These are phyloP conservation scores for Rostratula benghalensis DNA, from an alignment of 2,113 vertebrate genomes.

Conservation along the genomic window DNA sequence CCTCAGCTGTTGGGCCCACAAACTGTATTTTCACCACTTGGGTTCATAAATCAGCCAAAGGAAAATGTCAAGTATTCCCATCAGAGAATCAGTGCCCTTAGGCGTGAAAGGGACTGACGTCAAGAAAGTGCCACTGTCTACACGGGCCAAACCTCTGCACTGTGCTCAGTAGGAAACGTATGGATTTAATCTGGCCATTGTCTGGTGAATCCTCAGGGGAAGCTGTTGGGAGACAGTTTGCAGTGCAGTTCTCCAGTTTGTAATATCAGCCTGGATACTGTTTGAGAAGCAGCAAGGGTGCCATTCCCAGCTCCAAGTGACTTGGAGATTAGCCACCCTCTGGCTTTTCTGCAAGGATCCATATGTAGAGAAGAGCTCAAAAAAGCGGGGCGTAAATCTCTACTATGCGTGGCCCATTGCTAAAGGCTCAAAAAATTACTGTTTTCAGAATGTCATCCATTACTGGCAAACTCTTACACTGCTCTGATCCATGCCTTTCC, in stretches of 20 bases:
- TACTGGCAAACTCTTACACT: neutral
- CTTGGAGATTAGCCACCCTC: neutral
- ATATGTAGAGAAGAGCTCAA: neutral
- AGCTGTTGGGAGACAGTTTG: neutral
- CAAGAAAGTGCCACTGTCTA: neutral
- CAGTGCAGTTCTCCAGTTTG: neutral
- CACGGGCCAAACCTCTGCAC: neutral
- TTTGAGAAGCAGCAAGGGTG: neutral
- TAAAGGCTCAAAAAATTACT: neutral
- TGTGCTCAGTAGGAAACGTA: neutral
- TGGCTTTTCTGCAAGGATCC: neutral
- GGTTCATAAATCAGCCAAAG: neutral
- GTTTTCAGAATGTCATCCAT: neutral
- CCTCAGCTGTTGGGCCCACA: neutral
- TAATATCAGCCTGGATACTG: neutral
- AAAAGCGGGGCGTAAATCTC: accelerated
- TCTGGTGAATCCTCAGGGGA: neutral
- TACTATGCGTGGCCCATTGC: neutral
- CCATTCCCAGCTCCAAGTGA: neutral
- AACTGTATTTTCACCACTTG: neutral
- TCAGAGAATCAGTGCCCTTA: neutral
- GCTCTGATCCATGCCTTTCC: neutral
- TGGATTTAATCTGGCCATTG: neutral
- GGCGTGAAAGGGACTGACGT: neutral
- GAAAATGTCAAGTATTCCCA: neutral